phyloP scores from a whole-genome alignment of 2,888 invertebrate genomes.

The Acrobasis consociella region DNA sequence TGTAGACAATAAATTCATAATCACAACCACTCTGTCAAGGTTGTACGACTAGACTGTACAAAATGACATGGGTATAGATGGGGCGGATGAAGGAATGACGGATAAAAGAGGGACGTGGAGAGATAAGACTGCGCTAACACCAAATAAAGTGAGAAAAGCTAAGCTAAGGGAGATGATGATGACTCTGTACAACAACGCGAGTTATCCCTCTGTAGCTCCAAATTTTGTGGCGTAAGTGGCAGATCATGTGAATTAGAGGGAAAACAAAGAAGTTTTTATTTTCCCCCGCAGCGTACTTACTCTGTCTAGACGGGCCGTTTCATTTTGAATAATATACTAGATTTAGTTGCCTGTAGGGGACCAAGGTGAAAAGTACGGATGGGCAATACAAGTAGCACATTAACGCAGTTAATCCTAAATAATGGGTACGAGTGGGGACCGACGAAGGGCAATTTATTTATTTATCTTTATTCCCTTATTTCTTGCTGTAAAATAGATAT shows the following conservation, averaged over 20 bases:
- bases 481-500: too few species aligned
- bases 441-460: too few species aligned
- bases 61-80: too few species aligned
- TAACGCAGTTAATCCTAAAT: constrained; percentile 20
- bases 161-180: too few species aligned
- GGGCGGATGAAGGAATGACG: too few species aligned
- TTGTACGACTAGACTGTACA: too few species aligned
- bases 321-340: constrained; percentile 14
- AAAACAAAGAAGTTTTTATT: constrained; percentile 2
- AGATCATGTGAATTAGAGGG: constrained; percentile 17
- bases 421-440: constrained; percentile 7
- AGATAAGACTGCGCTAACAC: too few species aligned
- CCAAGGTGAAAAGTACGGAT: constrained; percentile 20
- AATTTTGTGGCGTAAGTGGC: constrained; percentile 14
- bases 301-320: constrained; percentile 10
- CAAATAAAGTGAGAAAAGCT: too few species aligned
- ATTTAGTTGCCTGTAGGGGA: constrained; percentile 7
- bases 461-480: too few species aligned
- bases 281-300: constrained; percentile 10
- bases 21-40: too few species aligned
- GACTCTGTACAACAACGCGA: neutral
- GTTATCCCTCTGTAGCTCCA: neutral
- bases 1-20: too few species aligned
- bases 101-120: too few species aligned
- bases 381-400: constrained; percentile 19